These are phyloP conservation scores for Clepsis dumicolana DNA, from an alignment of 2,888 invertebrate species.

Conservation along the genomic window DNA sequence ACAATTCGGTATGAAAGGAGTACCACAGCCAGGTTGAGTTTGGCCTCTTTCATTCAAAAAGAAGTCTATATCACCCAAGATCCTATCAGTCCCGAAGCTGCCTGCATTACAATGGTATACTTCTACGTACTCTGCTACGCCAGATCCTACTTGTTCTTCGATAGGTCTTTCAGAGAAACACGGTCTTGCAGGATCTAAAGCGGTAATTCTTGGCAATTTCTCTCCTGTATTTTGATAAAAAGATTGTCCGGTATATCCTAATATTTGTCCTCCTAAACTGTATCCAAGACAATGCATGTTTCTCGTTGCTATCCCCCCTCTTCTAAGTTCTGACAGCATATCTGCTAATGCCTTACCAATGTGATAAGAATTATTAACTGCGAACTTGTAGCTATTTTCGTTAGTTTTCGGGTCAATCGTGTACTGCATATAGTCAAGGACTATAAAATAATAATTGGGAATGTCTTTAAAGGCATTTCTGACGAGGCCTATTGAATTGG, in stretches of 20 bases:
- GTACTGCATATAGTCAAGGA: too few species aligned
- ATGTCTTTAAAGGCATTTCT: too few species aligned
- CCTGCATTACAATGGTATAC: conserved; percentile 87
- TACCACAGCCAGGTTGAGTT: conserved; percentile 84
- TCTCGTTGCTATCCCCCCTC: conserved; percentile 66
- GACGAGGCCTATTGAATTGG: too few species aligned
- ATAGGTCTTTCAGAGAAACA: conserved; percentile 73
- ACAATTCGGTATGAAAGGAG: conserved; percentile 70
- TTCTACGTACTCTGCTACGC: conserved; percentile 87
- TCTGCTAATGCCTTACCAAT: conserved; percentile 72
- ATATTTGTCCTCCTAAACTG: conserved; percentile 76
- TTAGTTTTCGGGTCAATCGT: too few species aligned
- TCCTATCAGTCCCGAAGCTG: conserved; percentile 76
- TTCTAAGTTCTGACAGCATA: conserved; percentile 60
- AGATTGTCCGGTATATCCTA: conserved; percentile 68
- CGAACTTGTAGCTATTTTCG: too few species aligned
- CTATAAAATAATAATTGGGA: too few species aligned
- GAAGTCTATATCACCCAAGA: conserved; percentile 86
- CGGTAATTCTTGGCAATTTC: conserved; percentile 71
- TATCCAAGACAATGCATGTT: conserved; percentile 77
- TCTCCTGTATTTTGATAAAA: conserved; percentile 62
- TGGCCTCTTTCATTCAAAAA: conserved; percentile 86
- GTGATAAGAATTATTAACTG: too few species aligned
- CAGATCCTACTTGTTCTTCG: conserved; percentile 79
- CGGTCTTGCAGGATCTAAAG: conserved; percentile 79